These are phyloP conservation scores for Lathamus discolor DNA, from an alignment of 2,113 vertebrate species.

Conservation along the genomic window DNA sequence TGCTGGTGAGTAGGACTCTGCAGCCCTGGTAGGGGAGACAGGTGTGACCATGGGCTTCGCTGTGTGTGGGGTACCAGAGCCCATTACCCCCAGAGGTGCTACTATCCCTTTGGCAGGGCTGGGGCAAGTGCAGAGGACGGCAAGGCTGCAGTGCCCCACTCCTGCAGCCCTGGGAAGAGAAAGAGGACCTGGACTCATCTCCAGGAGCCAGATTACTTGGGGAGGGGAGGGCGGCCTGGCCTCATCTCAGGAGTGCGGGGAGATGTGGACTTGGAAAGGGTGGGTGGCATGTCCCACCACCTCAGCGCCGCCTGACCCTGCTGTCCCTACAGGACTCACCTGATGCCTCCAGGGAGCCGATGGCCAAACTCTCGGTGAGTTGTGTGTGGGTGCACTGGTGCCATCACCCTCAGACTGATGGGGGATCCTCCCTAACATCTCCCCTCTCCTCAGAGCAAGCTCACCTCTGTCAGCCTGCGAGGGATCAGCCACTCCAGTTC, in stretches of 20 bases:
- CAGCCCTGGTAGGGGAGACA: accelerated
- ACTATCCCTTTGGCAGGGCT: background rate
- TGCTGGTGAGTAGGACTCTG: conserved; percentile 84
- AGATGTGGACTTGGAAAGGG: accelerated
- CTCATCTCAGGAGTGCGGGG: accelerated
- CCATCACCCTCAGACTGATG: accelerated
- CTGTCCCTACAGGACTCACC: conserved; percentile 85
- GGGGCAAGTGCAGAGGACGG: background rate
- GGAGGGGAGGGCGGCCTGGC: background rate
- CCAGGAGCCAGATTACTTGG: background rate
- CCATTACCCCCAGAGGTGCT: background rate
- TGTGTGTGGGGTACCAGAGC: background rate
- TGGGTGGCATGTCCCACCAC: accelerated
- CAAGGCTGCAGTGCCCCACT: background rate
- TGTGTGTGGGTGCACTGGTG: background rate
- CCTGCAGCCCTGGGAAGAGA: background rate
- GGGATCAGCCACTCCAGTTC: conserved; percentile 93
- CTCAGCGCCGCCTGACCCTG: background rate
- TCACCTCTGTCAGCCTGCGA: conserved; percentile 91
- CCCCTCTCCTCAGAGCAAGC: conserved; percentile 84
- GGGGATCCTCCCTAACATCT: background rate
- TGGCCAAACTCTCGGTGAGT: conserved; percentile 95
- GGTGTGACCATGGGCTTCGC: accelerated
- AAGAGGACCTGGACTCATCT: background rate
- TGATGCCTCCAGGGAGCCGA: conserved; percentile 85